These are phyloP conservation scores for Onychostoma macrolepis DNA, from an alignment of 2,113 vertebrate genomes.

Conservation along the genomic window DNA sequence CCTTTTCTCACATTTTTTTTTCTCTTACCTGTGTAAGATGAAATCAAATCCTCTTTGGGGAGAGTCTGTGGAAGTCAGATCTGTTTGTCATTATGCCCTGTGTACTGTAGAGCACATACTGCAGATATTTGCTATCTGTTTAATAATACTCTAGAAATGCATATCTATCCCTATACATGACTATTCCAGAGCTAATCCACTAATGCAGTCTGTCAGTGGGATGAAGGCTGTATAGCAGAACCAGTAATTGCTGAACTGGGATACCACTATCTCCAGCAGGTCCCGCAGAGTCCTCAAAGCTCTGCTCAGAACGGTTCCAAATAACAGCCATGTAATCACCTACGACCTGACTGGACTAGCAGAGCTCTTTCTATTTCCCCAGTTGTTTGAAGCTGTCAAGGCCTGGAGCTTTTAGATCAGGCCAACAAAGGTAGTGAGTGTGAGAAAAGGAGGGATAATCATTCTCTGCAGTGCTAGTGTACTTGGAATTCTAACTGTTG, in stretches of 20 bases:
- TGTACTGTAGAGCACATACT: no score
- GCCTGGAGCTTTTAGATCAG: slow-evolving; percentile 5
- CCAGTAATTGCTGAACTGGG: slow-evolving; percentile 19
- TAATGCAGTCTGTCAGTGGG: background rate
- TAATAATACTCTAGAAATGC: no score
- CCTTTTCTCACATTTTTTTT: no score
- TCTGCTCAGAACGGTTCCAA: slow-evolving; percentile 29
- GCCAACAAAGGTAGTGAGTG: background rate
- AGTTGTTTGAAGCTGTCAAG: slow-evolving; percentile 38
- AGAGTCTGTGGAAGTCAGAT: no score
- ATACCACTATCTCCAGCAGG: background rate
- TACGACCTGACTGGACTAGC: slow-evolving; percentile 18
- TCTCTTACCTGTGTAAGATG: background rate
- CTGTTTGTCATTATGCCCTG: no score
- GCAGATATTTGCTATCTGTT: no score
- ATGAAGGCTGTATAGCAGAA: background rate
- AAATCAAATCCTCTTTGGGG: no score
- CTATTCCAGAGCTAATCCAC: slow-evolving; percentile 11
- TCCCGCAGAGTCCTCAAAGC: background rate
- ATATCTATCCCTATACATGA: no score
- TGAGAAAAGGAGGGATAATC: slow-evolving; percentile 1
- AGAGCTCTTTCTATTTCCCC: slow-evolving; percentile 30
- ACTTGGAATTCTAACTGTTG: slow-evolving; percentile 19
- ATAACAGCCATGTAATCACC: slow-evolving; percentile 53
- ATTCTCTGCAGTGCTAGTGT: background rate